Conservation (phyloP, 1,140 invertebrate genomes). For the Monomorium pharaonis region DNA sequence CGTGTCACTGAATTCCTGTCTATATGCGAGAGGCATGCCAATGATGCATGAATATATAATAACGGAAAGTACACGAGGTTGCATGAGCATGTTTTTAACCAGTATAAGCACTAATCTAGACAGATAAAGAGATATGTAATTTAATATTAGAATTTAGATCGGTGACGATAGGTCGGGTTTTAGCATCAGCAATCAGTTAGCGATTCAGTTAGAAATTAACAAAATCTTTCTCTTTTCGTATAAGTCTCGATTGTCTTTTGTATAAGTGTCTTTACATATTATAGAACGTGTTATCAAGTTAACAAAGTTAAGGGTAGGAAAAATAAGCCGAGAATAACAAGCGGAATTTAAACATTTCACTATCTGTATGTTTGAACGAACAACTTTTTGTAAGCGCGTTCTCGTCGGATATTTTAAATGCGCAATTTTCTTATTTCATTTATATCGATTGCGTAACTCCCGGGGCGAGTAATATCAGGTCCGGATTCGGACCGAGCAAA, state of each 20-base stretch:
- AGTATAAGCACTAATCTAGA: slow-evolving; percentile 71
- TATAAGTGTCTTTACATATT: not conserved
- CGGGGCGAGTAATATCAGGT: not conserved
- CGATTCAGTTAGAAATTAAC: slow-evolving; percentile 14
- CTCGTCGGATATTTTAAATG: not conserved
- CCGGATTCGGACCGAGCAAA: not conserved
- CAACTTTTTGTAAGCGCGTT: not conserved
- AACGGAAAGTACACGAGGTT: slow-evolving; percentile 68
- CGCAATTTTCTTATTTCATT: not conserved
- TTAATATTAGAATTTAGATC: slow-evolving; percentile 53
- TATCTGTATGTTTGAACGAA: not conserved
- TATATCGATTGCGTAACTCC: not conserved
- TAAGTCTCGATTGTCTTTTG: not conserved
- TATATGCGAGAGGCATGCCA: slow-evolving; percentile 69
- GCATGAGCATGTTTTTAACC: slow-evolving; percentile 76
- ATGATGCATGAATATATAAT: slow-evolving; percentile 75
- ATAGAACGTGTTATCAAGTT: not conserved
- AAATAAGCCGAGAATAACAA: not conserved
- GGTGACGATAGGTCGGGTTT: not conserved
- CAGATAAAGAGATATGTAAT: slow-evolving; percentile 57
- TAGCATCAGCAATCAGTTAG: not conserved
- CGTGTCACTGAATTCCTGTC: slow-evolving; percentile 62
- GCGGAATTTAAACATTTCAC: not conserved
- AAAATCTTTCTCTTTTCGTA: not conserved
- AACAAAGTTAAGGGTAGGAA: not conserved